phyloP scores from a whole-genome alignment of 2,113 vertebrate genomes.

The Naja naja region DNA sequence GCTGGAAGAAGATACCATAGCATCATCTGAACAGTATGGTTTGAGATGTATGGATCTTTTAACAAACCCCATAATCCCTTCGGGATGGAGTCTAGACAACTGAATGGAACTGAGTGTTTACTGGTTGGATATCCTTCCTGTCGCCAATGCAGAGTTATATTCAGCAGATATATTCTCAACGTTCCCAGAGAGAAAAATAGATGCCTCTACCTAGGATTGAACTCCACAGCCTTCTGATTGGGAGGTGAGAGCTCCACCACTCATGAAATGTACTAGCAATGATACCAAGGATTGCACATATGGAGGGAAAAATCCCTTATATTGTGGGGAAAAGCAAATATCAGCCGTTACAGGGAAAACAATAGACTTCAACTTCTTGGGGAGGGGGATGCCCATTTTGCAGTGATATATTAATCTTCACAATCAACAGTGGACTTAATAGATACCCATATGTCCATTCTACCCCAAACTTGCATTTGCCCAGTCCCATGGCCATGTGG shows the following conservation, averaged over 20 bases:
- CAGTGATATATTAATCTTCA: background rate
- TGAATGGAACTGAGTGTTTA: no score
- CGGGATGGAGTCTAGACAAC: no score
- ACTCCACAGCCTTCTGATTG: no score
- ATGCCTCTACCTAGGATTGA: no score
- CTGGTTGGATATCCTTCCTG: no score
- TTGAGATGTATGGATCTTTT: background rate
- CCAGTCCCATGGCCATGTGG: background rate
- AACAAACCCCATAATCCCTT: no score
- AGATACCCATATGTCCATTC: background rate
- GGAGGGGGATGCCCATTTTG: background rate
- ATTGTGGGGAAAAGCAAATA: background rate
- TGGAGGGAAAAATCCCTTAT: no score
- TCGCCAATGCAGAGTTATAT: no score
- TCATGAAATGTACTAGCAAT: background rate
- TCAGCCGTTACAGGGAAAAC: background rate
- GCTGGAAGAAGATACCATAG: background rate
- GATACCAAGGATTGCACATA: background rate
- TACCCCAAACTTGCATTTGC: background rate
- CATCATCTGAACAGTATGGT: background rate
- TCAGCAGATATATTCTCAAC: no score
- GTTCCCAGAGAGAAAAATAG: no score
- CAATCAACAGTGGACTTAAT: background rate
- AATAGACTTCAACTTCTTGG: background rate
- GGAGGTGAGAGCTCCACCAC: no score